Base-by-base conservation (phyloP, 2,797 vertebrate genomes). In the Pseudochirops corinnae region DNA sequence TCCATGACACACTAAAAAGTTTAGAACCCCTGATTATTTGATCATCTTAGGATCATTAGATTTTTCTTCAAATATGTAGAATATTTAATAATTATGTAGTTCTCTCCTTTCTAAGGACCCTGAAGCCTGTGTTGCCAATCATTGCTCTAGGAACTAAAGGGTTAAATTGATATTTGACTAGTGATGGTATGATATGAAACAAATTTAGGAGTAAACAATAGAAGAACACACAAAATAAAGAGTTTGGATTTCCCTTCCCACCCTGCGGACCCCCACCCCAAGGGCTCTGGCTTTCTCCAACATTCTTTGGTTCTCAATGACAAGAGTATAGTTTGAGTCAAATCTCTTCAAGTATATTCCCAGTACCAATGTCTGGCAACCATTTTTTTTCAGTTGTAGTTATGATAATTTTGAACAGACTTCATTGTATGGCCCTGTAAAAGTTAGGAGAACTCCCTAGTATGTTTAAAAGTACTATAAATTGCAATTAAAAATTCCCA, bases 351-450 rank as follows among this genome's bases (percentile, higher is more conserved):
- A 87, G 21, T 87, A 28, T 39, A 87, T 50, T 87, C 74, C 9
- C 10, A 50, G 11, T 87, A 87, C 46, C 9, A 87, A 4, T 2
- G 74, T 24, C 74, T 87, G 39, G 39, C 39, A 46, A 39, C 39
- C 39, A 87, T 87, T 9, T 87, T 82, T 87, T 50, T 46, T 26
- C 74, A 46, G 39, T 87, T 87, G 74, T 87, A 50, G 16, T 67
- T 67, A 33, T 67, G 31, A n/a, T 50, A 50, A 26, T 50, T 87
- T 87, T 87, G 50, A 91, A 94, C 21, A 94, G 29, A 53, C 90
- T 93, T 93, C 31, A 60, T 92, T 31, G 56, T 31, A 55, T 96
- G 95, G 5, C 12, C 92, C 53, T 92, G 4, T 96, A 95, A 96
- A 87, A 94, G 26, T 39, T 90, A 92, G 11, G 92, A 91, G 50